Percentiles rank a stretch among this genome's conserved stretches.
phyloP scores from a whole-genome alignment of 2,113 vertebrate genomes.

The Otis tarda region DNA sequence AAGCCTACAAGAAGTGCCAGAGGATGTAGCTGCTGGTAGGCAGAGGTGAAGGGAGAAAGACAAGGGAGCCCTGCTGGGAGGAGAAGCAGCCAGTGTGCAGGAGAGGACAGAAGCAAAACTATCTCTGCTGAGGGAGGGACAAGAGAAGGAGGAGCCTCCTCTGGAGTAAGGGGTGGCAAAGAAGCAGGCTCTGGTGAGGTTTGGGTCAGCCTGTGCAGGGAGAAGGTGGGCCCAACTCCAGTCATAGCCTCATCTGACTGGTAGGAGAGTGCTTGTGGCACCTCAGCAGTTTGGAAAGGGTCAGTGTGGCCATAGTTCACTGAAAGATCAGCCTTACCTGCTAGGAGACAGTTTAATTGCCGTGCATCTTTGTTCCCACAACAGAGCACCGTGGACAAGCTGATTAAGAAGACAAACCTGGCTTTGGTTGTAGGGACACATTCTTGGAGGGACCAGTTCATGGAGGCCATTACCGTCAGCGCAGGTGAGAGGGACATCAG shows the following conservation, averaged over 20 bases:
- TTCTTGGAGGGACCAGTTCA: slow-evolving; percentile 97
- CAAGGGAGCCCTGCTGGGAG: background rate
- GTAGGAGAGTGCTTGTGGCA: background rate
- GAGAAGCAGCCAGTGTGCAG: background rate
- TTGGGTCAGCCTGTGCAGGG: background rate
- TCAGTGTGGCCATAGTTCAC: background rate
- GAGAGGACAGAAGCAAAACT: background rate
- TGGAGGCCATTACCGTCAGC: slow-evolving; percentile 98
- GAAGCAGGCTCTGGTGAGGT: background rate
- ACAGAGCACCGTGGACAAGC: slow-evolving; percentile 96
- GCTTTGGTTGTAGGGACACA: slow-evolving; percentile 96
- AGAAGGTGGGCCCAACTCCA: background rate
- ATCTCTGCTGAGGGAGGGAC: background rate
- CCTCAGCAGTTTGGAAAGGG: background rate
- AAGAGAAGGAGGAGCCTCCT: background rate
- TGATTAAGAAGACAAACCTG: slow-evolving; percentile 98
- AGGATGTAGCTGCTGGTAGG: background rate
- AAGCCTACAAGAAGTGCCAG: background rate
- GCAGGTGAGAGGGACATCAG: slow-evolving; percentile 81
- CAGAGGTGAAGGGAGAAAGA: background rate
- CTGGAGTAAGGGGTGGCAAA: background rate
- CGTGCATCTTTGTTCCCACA: slow-evolving; percentile 55
- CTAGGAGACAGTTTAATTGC: background rate
- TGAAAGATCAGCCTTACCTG: background rate
- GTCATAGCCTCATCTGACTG: background rate